Percentiles rank a stretch among this genome's conserved stretches.
These are phyloP conservation scores for Catajapyx aquilonaris DNA, from an alignment of 1,140 invertebrate genomes.

Conservation along the genomic window DNA sequence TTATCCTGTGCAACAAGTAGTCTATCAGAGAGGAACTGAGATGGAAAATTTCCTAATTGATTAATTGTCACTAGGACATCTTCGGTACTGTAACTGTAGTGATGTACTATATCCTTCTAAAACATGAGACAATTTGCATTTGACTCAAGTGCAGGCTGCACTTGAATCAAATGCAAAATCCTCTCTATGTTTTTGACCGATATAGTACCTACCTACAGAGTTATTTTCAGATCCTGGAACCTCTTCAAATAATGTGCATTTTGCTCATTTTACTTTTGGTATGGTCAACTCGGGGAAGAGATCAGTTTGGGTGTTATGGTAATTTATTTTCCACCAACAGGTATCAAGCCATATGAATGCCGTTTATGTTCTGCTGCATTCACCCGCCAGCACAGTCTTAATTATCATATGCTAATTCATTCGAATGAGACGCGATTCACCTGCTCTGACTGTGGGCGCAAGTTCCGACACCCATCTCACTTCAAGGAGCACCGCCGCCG, in stretches of 20 bases:
- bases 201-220: not conserved
- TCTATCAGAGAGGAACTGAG: no score
- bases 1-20: no score
- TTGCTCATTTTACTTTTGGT: not conserved
- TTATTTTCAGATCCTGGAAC: not conserved
- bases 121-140: no score
- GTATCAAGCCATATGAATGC: slow-evolving; percentile 42
- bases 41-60: no score
- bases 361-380: slow-evolving; percentile 36
- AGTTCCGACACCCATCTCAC: slow-evolving; percentile 43
- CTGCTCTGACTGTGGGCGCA: slow-evolving; percentile 35
- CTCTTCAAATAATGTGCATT: not conserved
- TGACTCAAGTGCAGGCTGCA: no score
- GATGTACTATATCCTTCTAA: no score
- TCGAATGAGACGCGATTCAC: slow-evolving; percentile 40
- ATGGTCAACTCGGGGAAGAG: not conserved
- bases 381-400: slow-evolving; percentile 39
- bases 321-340: slow-evolving; percentile 16
- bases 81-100: no score
- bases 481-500: slow-evolving; percentile 39
- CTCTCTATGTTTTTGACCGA: no score
- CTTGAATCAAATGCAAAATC: no score
- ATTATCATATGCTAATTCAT: slow-evolving; percentile 45
- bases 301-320: not conserved
- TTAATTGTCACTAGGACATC: no score